Base-by-base conservation (phyloP, 2,113 vertebrate species). In the Nematolebias whitei region DNA sequence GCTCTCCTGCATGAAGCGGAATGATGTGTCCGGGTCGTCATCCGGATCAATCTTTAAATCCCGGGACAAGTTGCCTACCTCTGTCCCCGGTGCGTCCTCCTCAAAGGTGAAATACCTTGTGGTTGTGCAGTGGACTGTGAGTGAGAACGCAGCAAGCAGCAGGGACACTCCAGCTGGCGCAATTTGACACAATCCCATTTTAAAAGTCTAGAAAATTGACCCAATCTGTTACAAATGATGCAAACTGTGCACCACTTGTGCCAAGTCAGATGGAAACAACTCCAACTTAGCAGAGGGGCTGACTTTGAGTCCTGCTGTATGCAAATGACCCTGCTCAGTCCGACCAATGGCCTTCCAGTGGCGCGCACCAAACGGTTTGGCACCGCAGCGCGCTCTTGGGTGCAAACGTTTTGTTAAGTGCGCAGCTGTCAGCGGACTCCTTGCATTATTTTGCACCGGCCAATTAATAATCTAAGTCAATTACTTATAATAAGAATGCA, bases 61-160 rank as follows among this genome's bases (percentile, higher is more conserved):
- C 44, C 72, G 63, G 4, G 87, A 88, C 40, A 92, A 68, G 63
- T 92, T 88, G 19, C 89, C 85, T 0, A 91, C 90, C 45, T 92
- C 62, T 0, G 90, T 92, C 12, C 90, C 89, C 0, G 86, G 77
- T 0, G 78, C 67, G 4, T 91, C 87, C 50, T 92, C 88, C 56
- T 93, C 91, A 23, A 89, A 89, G 5, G 79, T 91, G 68, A 87
- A 48, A 72, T 94, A 94, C 29, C 87, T 86, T 0, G 88, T 87
- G 0, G 85, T 92, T 24, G 91, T 81, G 0, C 70, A 78, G 16
- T 63, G 59, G 53, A 38, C 73, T 0, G 54, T 24, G 63, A 20
- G 38, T 19, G 85, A 3, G n/a, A 83, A 53, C 15, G 85, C 56
- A 41, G 55, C 38, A 14, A 91, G 22, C 35, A 73, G 18, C 20